Base-by-base conservation (phyloP, 37 sponge, comb jelly and placozoan genomes). In the Cladorhizidae sp. region DNA sequence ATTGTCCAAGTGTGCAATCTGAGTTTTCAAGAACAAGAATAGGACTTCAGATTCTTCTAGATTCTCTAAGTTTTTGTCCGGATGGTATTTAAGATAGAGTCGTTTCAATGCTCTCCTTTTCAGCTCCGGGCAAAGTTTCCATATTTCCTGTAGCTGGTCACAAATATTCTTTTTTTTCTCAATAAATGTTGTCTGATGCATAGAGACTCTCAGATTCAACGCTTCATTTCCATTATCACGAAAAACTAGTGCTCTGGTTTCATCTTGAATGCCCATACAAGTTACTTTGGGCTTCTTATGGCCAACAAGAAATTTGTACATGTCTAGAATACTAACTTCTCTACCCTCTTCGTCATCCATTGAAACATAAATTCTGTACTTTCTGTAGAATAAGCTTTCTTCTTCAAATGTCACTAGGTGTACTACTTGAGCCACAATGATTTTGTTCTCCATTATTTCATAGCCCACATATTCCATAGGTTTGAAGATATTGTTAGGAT, bases 381-480 rank as follows among this genome's bases (percentile, higher is more conserved):
- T 49, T 32, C 31, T 83, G 11, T 39, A 45, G 8, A 56, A 37
- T 54, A 31, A 36, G 25, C 11, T 12, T 3, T n/a, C 38, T 25
- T 38, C 41, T n/a, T 78, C 67, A 22, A 36, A 17, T 3, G 32
- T 9, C 25, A 67, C 54, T 41, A 40, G 70, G 43, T 87, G 77
- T 33, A 86, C 7, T 9, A 91, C 43, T 36, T 77, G 64, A 51
- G 84, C 92, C 41, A 75, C 67, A 25, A 91, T 54, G 45, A 77
- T 55, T 28, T 77, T 0, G 2, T 43, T 72, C n/a, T 80, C 83
- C 15, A 32, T 20, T 8, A 49, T 26, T 62, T 91, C 87, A 86
- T 86, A 91, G 0, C 82, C 92, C 11, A 91, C 87, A 63, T 65
- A 78, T 38, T 91, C 92, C 25, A 79, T 35, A 28, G 78, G 78